Base-by-base conservation (phyloP, 2,888 invertebrate species). In the Mesorhabditis sp. region DNA sequence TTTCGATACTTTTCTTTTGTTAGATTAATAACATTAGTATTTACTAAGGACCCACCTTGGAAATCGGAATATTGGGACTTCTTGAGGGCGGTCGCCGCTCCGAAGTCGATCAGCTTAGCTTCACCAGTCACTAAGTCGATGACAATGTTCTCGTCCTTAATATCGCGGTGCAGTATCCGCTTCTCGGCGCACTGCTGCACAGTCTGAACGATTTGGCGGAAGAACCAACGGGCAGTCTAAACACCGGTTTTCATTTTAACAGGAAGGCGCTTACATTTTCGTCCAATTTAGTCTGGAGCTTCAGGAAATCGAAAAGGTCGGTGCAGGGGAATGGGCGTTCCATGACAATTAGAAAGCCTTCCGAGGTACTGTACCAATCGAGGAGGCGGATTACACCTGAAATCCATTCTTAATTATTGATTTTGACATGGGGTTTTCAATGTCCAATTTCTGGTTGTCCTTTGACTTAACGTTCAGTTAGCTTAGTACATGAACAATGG, bases 291-390 rank as follows among this genome's bases (percentile, higher is more conserved):
- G 76, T 72, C 10, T 83, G 81, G 61, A 75, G 76, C 62, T 79
- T 80, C 64, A 84, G 81, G 68, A 84, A 83, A 67, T 82, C 81
- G 72, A 82, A 84, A 74, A 84, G 75, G 66, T 84, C 84, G 43
- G 82, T 77, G 69, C 80, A 83, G 28, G 80, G 81, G 61, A 73
- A 76, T 7, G 84, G 84, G 65, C 84, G 73, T 68, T 84, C 84
- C 84, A 84, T 84, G 5, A 84, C 82, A 64, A 84, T 82, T 15
- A 84, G 72, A 70, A 76, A 84, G 67, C 84, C 84, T 70, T 84
- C 84, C 45, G 84, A 84, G 65, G 82, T 79, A 66, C 74, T 74
- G 77, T 78, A 84, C 84, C 84, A 84, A 66, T 84, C 82, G 28
- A 84, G 69, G 28, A 84, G 73, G 44, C 75, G 73, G 67, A 84